Evolutionary conservation across 53 echinoderm and acorn worm species (phyloP).

Genomic region (Paracentrotus lividus): DNA sequence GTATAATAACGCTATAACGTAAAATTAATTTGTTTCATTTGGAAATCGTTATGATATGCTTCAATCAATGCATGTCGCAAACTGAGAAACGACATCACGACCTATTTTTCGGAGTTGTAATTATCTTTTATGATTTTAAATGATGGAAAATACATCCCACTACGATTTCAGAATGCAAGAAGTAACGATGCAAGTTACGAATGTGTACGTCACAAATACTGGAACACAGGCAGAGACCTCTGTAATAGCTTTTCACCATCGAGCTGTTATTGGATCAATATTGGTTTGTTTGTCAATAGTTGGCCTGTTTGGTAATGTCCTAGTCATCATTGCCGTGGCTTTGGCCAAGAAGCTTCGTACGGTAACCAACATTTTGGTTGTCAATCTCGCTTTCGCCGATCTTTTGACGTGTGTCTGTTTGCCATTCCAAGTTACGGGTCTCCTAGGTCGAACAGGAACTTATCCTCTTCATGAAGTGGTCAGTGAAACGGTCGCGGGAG

Average conservation of each 20-base stretch:
- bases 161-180: too few relatives aligned
- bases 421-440: neutral
- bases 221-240: too few relatives aligned
- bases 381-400: neutral
- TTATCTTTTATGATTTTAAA: neutral
- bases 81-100: neutral
- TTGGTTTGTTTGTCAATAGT: neutral
- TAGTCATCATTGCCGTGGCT: neutral
- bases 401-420: neutral
- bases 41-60: too few relatives aligned
- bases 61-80: too few relatives aligned
- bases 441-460: neutral
- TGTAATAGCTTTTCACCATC: neutral
- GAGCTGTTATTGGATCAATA: neutral
- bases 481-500: neutral
- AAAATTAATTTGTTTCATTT: too few relatives aligned
- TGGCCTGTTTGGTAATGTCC: conserved; percentile 2
- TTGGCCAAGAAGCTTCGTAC: neutral
- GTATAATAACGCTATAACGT: too few relatives aligned
- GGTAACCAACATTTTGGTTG: neutral
- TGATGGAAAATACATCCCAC: too few relatives aligned
- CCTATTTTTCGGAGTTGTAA: neutral
- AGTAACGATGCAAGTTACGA: too few relatives aligned
- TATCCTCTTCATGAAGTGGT: neutral
- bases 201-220: too few relatives aligned